Evolutionary conservation across 2,113 vertebrate species (phyloP).

Genomic region (Lonchura striata): DNA sequence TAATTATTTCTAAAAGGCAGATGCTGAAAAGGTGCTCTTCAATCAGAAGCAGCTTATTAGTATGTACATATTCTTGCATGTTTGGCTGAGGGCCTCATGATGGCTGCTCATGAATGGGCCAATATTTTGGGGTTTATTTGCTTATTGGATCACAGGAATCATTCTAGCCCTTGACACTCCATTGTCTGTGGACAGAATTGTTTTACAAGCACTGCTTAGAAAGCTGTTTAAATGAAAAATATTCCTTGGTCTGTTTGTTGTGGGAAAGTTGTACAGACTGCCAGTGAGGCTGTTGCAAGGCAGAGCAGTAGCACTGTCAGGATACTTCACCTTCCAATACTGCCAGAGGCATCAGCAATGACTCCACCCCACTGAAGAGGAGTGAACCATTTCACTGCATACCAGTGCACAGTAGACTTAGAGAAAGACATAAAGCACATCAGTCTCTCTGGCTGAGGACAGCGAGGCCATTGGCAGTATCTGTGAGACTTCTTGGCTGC

Average conservation of each 20-base stretch:
- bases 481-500: neutral
- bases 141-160: neutral
- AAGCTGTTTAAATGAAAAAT: neutral
- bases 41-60: neutral
- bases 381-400: neutral
- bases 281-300: neutral
- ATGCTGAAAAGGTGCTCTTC: neutral
- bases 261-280: accelerated
- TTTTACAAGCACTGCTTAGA: neutral
- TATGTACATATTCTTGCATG: accelerated
- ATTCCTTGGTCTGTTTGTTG: neutral
- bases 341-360: accelerated
- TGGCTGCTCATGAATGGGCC: neutral
- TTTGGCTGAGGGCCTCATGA: neutral
- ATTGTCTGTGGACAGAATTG: neutral
- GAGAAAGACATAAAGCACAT: neutral
- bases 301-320: accelerated
- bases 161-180: neutral
- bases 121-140: neutral
- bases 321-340: neutral
- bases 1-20: neutral
- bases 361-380: neutral
- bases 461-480: accelerated
- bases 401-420: accelerated
- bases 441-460: accelerated